These are phyloP conservation scores for Blomia tropicalis DNA, from an alignment of 2,888 invertebrate genomes.

Conservation along the genomic window DNA sequence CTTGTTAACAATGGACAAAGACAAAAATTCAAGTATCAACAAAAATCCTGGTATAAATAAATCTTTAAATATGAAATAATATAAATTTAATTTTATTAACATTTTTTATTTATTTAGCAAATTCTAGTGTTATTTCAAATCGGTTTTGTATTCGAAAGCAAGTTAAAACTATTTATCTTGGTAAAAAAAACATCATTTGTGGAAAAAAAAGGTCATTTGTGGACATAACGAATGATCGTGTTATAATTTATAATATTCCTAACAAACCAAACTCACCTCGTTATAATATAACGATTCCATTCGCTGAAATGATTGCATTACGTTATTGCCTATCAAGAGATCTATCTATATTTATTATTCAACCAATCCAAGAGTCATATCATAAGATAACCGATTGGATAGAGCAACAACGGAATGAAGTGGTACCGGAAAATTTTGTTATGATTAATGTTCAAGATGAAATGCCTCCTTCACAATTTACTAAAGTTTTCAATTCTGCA, in stretches of 20 bases:
- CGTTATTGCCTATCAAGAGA: neutral
- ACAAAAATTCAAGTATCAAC: too few relatives aligned
- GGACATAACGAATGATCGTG: neutral
- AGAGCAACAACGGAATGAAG: neutral
- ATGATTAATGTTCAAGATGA: neutral
- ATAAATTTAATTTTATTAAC: too few relatives aligned
- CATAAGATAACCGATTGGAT: neutral
- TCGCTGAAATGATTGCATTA: neutral
- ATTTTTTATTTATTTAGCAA: too few relatives aligned
- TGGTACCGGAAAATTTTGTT: conserved; percentile 9
- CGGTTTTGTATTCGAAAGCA: too few relatives aligned
- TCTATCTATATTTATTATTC: neutral
- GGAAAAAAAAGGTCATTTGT: neutral
- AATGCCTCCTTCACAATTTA: neutral
- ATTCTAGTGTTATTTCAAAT: too few relatives aligned
- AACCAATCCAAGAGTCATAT: conserved; percentile 11
- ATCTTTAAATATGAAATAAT: too few relatives aligned
- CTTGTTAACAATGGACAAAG: too few relatives aligned
- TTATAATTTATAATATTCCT: neutral
- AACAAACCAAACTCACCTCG: neutral
- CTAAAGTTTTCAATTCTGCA: neutral
- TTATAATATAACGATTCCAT: conserved; percentile 19
- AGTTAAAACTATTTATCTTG: too few relatives aligned
- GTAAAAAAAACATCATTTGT: neutral
- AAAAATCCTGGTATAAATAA: too few relatives aligned